phyloP scores from a whole-genome alignment of 2,888 invertebrate species.

The Ischnus inquisitorius region DNA sequence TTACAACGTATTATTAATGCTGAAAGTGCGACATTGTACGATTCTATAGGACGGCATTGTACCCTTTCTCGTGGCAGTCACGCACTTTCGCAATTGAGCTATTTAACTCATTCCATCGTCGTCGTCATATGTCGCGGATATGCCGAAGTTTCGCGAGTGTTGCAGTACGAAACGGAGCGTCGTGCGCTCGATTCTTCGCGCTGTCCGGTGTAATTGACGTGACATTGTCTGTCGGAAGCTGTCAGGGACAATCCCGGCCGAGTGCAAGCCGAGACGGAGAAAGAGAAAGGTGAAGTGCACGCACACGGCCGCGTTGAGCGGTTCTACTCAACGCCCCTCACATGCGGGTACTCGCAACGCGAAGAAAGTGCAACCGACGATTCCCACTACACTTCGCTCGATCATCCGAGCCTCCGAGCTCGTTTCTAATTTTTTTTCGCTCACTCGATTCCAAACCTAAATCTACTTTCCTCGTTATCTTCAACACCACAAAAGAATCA shows the following conservation, averaged over 20 bases:
- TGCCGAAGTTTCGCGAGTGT: slow-evolving; percentile 2
- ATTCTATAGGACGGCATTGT: neutral
- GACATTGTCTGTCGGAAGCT: slow-evolving; percentile 74
- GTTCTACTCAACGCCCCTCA: neutral
- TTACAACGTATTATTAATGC: neutral
- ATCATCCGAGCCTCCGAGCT: slow-evolving; percentile 10
- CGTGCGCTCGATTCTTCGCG: slow-evolving; percentile 12
- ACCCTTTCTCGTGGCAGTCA: neutral
- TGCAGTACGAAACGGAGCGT: slow-evolving; percentile 39
- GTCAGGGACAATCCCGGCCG: slow-evolving; percentile 70
- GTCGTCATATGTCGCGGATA: slow-evolving; percentile 20
- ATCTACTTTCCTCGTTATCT: neutral
- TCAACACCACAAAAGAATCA: neutral
- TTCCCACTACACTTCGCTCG: slow-evolving; percentile 52
- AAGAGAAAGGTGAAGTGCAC: slow-evolving; percentile 83
- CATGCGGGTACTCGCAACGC: slow-evolving; percentile 53
- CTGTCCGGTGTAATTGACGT: slow-evolving; percentile 58
- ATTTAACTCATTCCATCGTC: slow-evolving; percentile 5
- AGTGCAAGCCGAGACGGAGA: slow-evolving; percentile 71
- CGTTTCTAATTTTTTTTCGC: slow-evolving; percentile 38
- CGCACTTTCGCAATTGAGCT: slow-evolving; percentile 56
- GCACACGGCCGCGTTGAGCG: slow-evolving; percentile 72
- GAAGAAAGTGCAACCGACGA: slow-evolving; percentile 81
- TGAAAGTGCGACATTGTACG: neutral
- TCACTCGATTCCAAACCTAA: slow-evolving; percentile 50